Evolutionary conservation across 2,888 invertebrate genomes (phyloP), one percentile per base, ranked within the genome.

Genomic region (Diarsia dahlii): DNA sequence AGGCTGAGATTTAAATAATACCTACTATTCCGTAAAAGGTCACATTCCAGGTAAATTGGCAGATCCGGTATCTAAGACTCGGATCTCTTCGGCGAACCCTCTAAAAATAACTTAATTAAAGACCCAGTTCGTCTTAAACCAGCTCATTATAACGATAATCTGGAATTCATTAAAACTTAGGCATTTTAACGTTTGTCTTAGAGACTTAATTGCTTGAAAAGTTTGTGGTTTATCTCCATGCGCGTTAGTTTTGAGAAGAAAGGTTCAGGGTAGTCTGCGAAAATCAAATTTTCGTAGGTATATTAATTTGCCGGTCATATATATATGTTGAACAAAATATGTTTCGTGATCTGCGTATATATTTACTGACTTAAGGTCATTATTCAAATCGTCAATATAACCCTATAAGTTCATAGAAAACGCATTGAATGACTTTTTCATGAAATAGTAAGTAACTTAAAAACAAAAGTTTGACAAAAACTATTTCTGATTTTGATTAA

Each of bases 31-130:
- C n/a, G 12, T 34, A 56, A 69, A 81, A 78, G 64, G n/a, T 60
- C 58, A n/a, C n/a, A 66, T 65, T 34, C 45, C 23, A 72, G 54
- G 78, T n/a, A 56, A 70, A 67, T 78, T 73, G 52, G 52, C 39
- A 66, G 82, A 66, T 78, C 69, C 63, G 62, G 52, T 78, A 78
- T 70, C 73, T 63, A 13, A 34, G 46, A 81, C 77, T 62, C 3
- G 28, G 28, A 82, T 70, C n/a, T 60, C 12, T 82, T 69, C 48
- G 39, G 12, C 20, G 48, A 34, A 64, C n/a, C 20, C 9, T 60
- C 58, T 18, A 45, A 72, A 77, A 78, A 72, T 81, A 66, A 56
- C 39, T 46, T 63, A 45, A 65, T 65, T 65, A 56, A 60, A 8
- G 67, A 8, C 15, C 1, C 50, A 67, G 62, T 67, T 68, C 18